Evolutionary conservation across 2,888 invertebrate species (phyloP).

Genomic region (Drosophila niveifrons): DNA sequence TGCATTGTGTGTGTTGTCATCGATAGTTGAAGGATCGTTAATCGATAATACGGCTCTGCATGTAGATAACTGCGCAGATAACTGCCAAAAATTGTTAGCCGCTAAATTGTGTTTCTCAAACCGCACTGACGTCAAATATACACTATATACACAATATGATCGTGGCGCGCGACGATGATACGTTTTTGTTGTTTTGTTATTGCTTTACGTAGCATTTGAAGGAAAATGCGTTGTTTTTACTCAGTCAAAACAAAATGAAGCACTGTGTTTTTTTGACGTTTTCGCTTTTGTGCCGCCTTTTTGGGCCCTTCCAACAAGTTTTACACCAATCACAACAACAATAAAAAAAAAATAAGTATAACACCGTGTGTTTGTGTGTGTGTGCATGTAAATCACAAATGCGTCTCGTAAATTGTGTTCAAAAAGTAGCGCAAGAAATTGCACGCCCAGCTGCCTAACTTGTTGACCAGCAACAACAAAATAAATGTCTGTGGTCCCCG

Average conservation of each 20-base stretch:
- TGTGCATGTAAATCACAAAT: conserved; percentile 13
- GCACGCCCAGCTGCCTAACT: conserved; percentile 60
- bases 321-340: conserved; percentile 1
- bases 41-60: background rate
- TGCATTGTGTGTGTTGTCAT: conserved; percentile 34
- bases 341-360: background rate
- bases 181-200: conserved; percentile 12
- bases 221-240: conserved; percentile 36
- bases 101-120: conserved; percentile 20
- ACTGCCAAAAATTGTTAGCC: conserved; percentile 24
- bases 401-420: conserved; percentile 6
- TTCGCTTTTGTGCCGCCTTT: conserved; percentile 14
- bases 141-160: conserved; percentile 6
- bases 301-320: conserved; percentile 4
- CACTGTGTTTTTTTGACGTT: conserved; percentile 3
- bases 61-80: conserved; percentile 37
- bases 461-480: conserved; percentile 70
- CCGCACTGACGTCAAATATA: conserved; percentile 55
- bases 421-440: conserved; percentile 49
- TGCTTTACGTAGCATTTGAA: conserved; percentile 60
- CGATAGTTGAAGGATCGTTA: conserved; percentile 5
- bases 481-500: conserved; percentile 51
- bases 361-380: background rate
- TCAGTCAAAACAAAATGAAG: background rate
- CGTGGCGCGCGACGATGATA: conserved; percentile 30